Percentiles rank a stretch among this genome's conserved stretches.
phyloP scores from a whole-genome alignment of 1,140 invertebrate species.

The Zaprionus kolodkinae region DNA sequence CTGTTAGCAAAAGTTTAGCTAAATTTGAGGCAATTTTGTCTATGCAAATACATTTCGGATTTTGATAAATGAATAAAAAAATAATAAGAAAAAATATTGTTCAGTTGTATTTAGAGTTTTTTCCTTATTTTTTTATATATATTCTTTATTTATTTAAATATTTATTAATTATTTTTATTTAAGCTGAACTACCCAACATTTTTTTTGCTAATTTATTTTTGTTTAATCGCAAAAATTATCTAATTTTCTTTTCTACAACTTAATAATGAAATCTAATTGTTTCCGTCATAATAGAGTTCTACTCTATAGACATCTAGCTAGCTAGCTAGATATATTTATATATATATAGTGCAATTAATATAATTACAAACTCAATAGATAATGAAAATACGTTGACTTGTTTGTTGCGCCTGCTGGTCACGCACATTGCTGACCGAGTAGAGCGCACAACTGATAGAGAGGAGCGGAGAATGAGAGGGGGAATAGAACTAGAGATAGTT shows the following conservation, averaged over 20 bases:
- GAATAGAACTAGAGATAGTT: background rate
- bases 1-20: too few species aligned
- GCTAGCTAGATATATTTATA: background rate
- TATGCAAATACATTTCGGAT: too few species aligned
- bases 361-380: constrained; percentile 5
- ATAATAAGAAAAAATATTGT: background rate
- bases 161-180: too few species aligned
- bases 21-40: too few species aligned
- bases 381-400: constrained; percentile 9
- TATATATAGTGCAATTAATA: constrained; percentile 2
- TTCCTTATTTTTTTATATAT: too few species aligned
- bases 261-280: background rate
- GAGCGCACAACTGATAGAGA: constrained; percentile 10
- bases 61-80: too few species aligned
- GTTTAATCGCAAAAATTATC: background rate
- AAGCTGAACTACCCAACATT: background rate
- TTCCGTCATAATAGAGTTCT: background rate
- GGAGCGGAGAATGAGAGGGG: background rate
- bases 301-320: background rate
- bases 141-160: too few species aligned
- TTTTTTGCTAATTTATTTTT: constrained; percentile 7
- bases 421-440: constrained; percentile 33
- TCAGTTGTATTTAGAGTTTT: too few species aligned
- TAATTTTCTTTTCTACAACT: background rate
- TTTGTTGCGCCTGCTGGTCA: constrained; percentile 24